Evolutionary conservation across 2,113 vertebrate genomes (phyloP), one percentile per base, ranked within the genome.

Genomic region (Sinocyclocheilus rhinocerous): DNA sequence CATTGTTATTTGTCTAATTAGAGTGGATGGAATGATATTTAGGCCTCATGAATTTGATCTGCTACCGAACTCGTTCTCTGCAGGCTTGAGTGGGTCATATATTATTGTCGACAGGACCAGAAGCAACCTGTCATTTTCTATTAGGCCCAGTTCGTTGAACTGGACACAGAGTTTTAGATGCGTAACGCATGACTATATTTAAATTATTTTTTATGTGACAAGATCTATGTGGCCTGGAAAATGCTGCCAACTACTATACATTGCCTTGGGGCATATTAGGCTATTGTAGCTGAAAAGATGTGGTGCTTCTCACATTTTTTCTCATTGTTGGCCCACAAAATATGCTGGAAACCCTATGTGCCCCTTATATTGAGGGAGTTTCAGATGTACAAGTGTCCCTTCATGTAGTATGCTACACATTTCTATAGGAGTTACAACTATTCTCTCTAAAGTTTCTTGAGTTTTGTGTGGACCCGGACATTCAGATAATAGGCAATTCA

Each of bases 21-120:
- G 92, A 92, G 93, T 92, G 93, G 93, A 94, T 92, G 92, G 92
- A 94, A 92, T 95, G 93, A 94, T 95, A 93, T 95, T 94, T 94
- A 93, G 93, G 93, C 92, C 91, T 92, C 91, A 92, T 93, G 88
- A 92, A 92, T 78, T 92, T 92, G 90, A 93, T 94, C 91, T 88
- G 90, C 86, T 22, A 77, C 91, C 88, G 84, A 90, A 88, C 85
- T 92, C 85, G 88, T 92, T 45, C 59, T 16, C 65, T 76, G 33
- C 79, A 85, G 84, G 80, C 76, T 73, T 85, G 82, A 82, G 83
- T 70, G 73, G 76, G 76, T 81, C 59, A 84, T 78, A 86, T 57
- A 72, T 86, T 88, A 45, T n/a, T 84, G 76, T 70, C 18, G 86
- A 88, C 88, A 89, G 81, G 79, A 84, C 69, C 86, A 78, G 86